Evolutionary conservation across 2,797 vertebrate genomes (phyloP).

Genomic region (Glyptemys insculpta): DNA sequence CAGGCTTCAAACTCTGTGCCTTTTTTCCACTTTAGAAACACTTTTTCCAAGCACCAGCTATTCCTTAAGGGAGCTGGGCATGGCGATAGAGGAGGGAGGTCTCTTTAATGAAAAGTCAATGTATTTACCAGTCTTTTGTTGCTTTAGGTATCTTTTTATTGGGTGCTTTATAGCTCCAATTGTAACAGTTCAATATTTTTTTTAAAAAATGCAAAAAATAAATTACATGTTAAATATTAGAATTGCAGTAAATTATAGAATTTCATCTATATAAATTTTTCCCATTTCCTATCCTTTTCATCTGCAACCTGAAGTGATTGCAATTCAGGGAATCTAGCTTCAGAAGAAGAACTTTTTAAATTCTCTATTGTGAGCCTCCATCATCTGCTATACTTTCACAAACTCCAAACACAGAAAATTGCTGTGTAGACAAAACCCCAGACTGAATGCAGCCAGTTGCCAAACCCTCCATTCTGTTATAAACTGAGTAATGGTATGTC

Average conservation of each 20-base stretch:
- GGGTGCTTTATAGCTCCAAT: not conserved
- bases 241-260: too few species aligned
- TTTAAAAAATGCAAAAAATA: not conserved
- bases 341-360: not conserved
- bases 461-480: not conserved
- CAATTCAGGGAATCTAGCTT: not conserved
- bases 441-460: not conserved
- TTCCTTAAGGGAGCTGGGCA: not conserved
- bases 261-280: too few species aligned
- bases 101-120: not conserved
- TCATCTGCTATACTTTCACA: not conserved
- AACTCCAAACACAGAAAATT: not conserved
- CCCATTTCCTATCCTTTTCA: too few species aligned
- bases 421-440: not conserved
- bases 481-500: not conserved
- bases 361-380: not conserved
- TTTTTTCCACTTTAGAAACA: not conserved
- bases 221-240: not conserved
- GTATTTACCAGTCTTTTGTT: not conserved
- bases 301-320: not conserved
- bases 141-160: not conserved
- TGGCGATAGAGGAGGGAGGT: too few species aligned
- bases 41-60: not conserved
- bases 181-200: not conserved
- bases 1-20: not conserved